These are phyloP conservation scores for Metaphire vulgaris DNA, from an alignment of 1,140 invertebrate species.

Conservation along the genomic window DNA sequence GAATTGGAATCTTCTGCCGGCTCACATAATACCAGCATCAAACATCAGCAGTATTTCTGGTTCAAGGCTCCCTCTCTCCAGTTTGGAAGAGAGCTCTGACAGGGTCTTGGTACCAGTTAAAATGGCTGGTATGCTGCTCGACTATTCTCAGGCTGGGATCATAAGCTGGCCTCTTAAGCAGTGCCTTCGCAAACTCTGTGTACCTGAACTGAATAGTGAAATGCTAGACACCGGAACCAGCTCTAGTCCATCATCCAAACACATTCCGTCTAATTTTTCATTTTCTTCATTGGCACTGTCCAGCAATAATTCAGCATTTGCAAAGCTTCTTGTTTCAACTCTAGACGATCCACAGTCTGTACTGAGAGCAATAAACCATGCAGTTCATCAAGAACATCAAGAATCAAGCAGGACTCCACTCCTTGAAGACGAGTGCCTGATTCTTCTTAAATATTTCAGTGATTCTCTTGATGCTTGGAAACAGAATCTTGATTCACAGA, in stretches of 20 bases:
- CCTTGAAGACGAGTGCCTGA: slow-evolving; percentile 14
- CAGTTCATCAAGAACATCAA: not conserved
- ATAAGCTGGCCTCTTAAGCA: slow-evolving; percentile 14
- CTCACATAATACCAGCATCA: not conserved
- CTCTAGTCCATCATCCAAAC: not conserved
- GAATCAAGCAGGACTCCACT: not conserved
- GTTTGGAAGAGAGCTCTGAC: not conserved
- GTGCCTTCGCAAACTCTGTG: slow-evolving; percentile 22
- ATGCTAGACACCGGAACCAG: slow-evolving; percentile 5
- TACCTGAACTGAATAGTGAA: slow-evolving; percentile 25
- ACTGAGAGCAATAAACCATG: slow-evolving; percentile 4
- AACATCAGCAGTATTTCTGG: not conserved
- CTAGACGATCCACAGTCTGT: slow-evolving; percentile 22
- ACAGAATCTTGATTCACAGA: slow-evolving; percentile 5
- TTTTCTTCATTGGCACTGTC: not conserved
- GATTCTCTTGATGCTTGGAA: slow-evolving; percentile 23
- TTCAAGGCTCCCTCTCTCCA: not conserved
- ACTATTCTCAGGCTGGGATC: slow-evolving; percentile 17
- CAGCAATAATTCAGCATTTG: slow-evolving; percentile 18
- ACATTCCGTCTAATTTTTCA: not conserved
- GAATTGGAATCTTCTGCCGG: not conserved
- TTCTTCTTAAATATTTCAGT: slow-evolving; percentile 26
- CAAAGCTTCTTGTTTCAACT: slow-evolving; percentile 19
- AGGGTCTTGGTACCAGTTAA: slow-evolving; percentile 5
- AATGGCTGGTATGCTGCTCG: not conserved